A percentile compares a stretch with the other conserved stretches of the same genome.
Evolutionary conservation across 1,140 invertebrate species (phyloP).

Genomic region (Drosophila lowei): DNA sequence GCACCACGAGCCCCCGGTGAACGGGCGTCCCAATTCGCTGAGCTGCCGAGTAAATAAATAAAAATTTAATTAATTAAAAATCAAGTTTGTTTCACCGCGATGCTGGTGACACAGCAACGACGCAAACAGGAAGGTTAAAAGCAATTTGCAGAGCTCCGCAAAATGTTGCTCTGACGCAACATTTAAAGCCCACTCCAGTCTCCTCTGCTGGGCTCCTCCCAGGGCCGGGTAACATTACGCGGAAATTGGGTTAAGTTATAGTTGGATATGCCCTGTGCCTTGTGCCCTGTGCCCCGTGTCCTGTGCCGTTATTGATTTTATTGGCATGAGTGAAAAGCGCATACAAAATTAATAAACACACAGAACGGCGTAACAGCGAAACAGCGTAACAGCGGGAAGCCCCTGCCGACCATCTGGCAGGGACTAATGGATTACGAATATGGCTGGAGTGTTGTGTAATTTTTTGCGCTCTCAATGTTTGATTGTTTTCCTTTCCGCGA

Average conservation of each 20-base stretch:
- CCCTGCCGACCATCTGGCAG: slow-evolving; percentile 53
- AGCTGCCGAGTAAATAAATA: slow-evolving; percentile 85
- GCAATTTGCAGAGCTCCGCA: slow-evolving; percentile 29
- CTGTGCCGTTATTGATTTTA: slow-evolving; percentile 43
- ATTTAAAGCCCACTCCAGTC: slow-evolving; percentile 45
- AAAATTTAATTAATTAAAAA: slow-evolving; percentile 77
- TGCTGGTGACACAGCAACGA: slow-evolving; percentile 29
- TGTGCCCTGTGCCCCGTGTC: not conserved
- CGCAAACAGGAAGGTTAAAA: slow-evolving; percentile 28
- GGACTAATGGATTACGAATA: slow-evolving; percentile 74
- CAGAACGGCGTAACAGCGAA: slow-evolving; percentile 7
- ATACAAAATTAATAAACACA: slow-evolving; percentile 62
- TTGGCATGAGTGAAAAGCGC: slow-evolving; percentile 51
- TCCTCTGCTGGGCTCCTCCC: not conserved
- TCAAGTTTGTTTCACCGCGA: slow-evolving; percentile 51
- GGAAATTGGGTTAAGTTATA: slow-evolving; percentile 67
- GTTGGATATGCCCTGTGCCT: slow-evolving; percentile 8
- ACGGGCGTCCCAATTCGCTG: slow-evolving; percentile 90
- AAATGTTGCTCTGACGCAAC: slow-evolving; percentile 32
- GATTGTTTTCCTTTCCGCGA: slow-evolving; percentile 64
- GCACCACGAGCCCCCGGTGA: slow-evolving; percentile 93
- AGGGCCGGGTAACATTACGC: slow-evolving; percentile 19
- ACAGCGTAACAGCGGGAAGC: too few relatives aligned
- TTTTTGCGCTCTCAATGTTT: slow-evolving; percentile 64
- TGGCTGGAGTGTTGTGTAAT: slow-evolving; percentile 45